Percentiles rank a stretch among this genome's conserved stretches.
phyloP scores from a whole-genome alignment of 1,140 invertebrate species.

The Aporrectodea caliginosa region DNA sequence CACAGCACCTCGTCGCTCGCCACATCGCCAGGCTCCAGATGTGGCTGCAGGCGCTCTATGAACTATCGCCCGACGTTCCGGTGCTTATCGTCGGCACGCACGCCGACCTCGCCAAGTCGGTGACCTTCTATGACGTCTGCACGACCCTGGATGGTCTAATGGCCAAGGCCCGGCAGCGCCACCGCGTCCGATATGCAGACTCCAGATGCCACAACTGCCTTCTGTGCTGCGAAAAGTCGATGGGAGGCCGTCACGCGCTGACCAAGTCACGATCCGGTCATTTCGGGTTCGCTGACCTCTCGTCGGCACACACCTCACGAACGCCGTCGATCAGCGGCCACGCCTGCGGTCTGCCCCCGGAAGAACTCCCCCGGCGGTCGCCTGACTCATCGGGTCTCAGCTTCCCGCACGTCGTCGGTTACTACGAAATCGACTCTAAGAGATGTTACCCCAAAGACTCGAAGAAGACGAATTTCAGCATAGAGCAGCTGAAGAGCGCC shows the following conservation, averaged over 20 bases:
- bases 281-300: conserved; percentile 20
- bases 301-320: conserved; percentile 7
- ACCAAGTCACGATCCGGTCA: conserved; percentile 24
- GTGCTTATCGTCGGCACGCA: conserved; percentile 28
- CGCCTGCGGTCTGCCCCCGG: not conserved
- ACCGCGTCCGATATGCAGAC: conserved; percentile 10
- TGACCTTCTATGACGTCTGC: conserved; percentile 26
- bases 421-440: conserved; percentile 27
- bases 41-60: conserved; percentile 29
- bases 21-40: conserved; percentile 25
- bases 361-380: too few relatives aligned
- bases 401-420: conserved; percentile 26
- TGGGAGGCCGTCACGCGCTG: conserved; percentile 3
- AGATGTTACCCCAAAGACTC: conserved; percentile 20
- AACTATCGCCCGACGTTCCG: conserved; percentile 20
- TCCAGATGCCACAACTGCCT: conserved; percentile 14
- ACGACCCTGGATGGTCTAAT: conserved; percentile 8
- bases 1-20: conserved; percentile 26
- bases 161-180: conserved; percentile 11
- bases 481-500: conserved; percentile 27
- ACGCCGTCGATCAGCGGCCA: conserved; percentile 13
- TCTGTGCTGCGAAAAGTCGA: conserved; percentile 9
- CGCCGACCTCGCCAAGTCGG: conserved; percentile 24
- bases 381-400: not conserved
- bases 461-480: conserved; percentile 24